Base-by-base conservation (phyloP, 2,888 invertebrate genomes). In the Fissipunctia ypsillon region DNA sequence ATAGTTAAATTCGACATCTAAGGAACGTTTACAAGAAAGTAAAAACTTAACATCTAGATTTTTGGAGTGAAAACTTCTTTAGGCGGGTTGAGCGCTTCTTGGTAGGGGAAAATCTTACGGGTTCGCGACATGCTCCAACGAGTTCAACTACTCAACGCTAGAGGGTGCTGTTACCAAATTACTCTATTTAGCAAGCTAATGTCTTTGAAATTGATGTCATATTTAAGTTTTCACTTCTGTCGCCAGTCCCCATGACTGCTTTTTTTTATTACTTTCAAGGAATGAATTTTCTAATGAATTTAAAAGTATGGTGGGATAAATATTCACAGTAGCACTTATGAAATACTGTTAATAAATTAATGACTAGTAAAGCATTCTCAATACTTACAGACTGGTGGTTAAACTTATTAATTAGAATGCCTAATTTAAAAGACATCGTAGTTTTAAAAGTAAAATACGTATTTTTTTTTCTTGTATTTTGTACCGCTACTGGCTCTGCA, bases 351-450 rank as follows among this genome's bases (percentile, higher is more conserved):
- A 83, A 76, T 84, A 81, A 81, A 78, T 77, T 86, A 86, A 81
- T 86, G 86, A 86, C 86, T 86, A 86, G 86, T 83, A 72, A 81
- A 81, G 80, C 83, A 72, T 76, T 81, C 50, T 78, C 60, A 78
- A 80, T 78, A 83, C 83, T 73, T 74, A 69, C n/a, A 69, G 6
- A 79, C 38, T 45, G 54, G 57, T 57, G 38, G 43, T 78, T 67
- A 73, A 67, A 67, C 61, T 85, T 66, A 73, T 28, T 25, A 19
- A 31, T 45, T 52, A 38, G 68, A 67, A 60, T 69, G 28, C 60
- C 14, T 63, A 52, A 56, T 41, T 69, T 64, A 25, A 31, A 52
- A 50, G 12, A 48, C n/a, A 67, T 50, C 14, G 16, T n/a, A 22
- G 0, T 76, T 64, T 64, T n/a, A 2, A 31, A 54, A 48, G 7